A percentile compares a stretch with the other conserved stretches of the same genome.
phyloP scores from a whole-genome alignment of 2,888 invertebrate genomes.

The Erebia epiphron region DNA sequence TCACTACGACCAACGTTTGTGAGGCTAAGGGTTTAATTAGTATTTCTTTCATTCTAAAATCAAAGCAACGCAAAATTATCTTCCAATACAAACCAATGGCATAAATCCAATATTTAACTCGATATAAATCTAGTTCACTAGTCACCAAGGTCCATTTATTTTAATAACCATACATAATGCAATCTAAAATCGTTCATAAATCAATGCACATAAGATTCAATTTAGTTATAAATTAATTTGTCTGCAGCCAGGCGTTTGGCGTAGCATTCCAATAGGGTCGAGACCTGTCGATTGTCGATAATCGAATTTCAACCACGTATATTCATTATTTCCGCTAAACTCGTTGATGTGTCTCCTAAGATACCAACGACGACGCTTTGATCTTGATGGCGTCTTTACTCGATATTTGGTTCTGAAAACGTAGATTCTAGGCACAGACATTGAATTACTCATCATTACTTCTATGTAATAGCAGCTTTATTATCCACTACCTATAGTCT shows the following conservation, averaged over 20 bases:
- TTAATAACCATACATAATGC: slow-evolving; percentile 27
- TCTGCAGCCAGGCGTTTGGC: slow-evolving; percentile 50
- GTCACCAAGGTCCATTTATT: slow-evolving; percentile 34
- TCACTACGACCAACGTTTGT: background rate
- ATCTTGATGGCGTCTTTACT: slow-evolving; percentile 28
- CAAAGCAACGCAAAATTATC: background rate
- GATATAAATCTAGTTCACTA: slow-evolving; percentile 36
- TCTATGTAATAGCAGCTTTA: no score
- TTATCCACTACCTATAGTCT: no score
- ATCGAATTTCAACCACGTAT: slow-evolving; percentile 53
- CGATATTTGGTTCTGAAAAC: slow-evolving; percentile 23
- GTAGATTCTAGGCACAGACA: no score
- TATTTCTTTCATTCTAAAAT: background rate
- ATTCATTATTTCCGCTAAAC: slow-evolving; percentile 61
- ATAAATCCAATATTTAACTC: slow-evolving; percentile 23
- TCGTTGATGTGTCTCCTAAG: slow-evolving; percentile 48
- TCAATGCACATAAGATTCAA: slow-evolving; percentile 16
- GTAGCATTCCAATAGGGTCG: slow-evolving; percentile 62
- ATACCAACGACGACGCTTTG: slow-evolving; percentile 36
- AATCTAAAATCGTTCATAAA: slow-evolving; percentile 30
- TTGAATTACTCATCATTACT: no score
- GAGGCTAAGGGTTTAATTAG: background rate
- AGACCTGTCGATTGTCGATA: slow-evolving; percentile 56
- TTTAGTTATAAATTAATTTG: slow-evolving; percentile 33
- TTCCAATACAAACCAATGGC: background rate